Evolutionary conservation across 37 sponge, comb jelly and placozoan genomes (phyloP).

Genomic region (Cliona cf. orientalis): DNA sequence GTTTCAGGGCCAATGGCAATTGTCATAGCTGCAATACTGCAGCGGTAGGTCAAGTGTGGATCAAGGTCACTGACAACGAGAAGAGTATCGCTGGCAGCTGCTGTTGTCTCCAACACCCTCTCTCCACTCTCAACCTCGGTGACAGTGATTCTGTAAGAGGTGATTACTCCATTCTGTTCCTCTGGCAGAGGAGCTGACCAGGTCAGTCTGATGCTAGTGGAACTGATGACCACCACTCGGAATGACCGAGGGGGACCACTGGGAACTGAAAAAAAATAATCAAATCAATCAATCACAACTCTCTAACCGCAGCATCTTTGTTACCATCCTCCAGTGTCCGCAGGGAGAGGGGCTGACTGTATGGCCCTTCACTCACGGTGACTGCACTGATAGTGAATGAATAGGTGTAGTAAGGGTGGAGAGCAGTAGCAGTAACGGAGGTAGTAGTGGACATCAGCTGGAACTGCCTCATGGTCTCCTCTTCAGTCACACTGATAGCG

Average conservation of each 20-base stretch:
- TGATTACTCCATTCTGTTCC: constrained; percentile 49
- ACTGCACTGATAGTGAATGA: constrained; percentile 6
- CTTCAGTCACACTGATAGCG: neutral
- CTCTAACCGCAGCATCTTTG: neutral
- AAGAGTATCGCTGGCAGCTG: neutral
- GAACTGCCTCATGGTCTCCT: neutral
- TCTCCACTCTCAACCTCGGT: neutral
- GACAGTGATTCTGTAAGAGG: constrained; percentile 10
- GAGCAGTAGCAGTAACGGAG: neutral
- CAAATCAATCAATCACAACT: neutral
- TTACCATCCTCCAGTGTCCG: too few species aligned
- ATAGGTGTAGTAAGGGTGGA: constrained; percentile 38
- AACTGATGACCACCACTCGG: too few species aligned
- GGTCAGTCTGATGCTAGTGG: constrained; percentile 3
- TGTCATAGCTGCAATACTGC: constrained; percentile 37
- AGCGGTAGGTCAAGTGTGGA: constrained; percentile 33
- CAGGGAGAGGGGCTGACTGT: too few species aligned
- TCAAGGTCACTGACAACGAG: constrained; percentile 2
- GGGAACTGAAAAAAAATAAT: constrained; percentile 5
- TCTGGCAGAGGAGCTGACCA: constrained; percentile 41
- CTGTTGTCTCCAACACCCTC: neutral
- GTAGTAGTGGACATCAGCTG: neutral
- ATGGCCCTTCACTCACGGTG: constrained; percentile 42
- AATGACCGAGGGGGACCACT: constrained; percentile 19
- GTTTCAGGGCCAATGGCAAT: too few species aligned